phyloP scores from a whole-genome alignment of 1,140 invertebrate species.

The Homalodisca vitripennis region DNA sequence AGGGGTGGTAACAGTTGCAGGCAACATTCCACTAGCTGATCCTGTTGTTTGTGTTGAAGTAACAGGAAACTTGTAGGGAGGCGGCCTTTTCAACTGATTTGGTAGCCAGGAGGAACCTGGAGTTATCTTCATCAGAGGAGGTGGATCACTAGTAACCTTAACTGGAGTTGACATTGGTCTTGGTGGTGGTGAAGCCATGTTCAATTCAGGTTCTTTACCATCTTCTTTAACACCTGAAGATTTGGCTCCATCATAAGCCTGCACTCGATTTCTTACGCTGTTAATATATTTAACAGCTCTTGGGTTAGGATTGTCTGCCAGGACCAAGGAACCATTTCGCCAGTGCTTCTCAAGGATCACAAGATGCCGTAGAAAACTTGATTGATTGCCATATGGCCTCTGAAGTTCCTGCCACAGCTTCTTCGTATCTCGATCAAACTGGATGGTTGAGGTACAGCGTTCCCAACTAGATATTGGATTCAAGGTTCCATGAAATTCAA shows the following conservation, averaged over 20 bases:
- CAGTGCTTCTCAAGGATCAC: slow-evolving; percentile 76
- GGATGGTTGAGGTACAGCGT: slow-evolving; percentile 71
- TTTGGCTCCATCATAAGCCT: slow-evolving; percentile 63
- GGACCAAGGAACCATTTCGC: slow-evolving; percentile 67
- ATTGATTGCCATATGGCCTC: slow-evolving; percentile 80
- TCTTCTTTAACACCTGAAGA: neutral
- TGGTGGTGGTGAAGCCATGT: neutral
- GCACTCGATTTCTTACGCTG: slow-evolving; percentile 72
- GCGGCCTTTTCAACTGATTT: neutral
- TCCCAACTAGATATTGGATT: slow-evolving; percentile 57
- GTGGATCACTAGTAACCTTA: neutral
- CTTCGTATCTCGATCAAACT: slow-evolving; percentile 79
- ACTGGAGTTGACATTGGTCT: slow-evolving; percentile 17
- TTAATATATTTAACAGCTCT: slow-evolving; percentile 74
- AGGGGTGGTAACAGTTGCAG: too few relatives aligned
- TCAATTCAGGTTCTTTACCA: neutral
- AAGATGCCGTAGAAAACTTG: slow-evolving; percentile 76
- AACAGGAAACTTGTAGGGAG: neutral
- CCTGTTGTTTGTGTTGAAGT: neutral
- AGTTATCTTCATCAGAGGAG: slow-evolving; percentile 24
- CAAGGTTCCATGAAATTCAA: slow-evolving; percentile 55
- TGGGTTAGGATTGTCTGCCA: slow-evolving; percentile 67
- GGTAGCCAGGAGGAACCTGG: neutral
- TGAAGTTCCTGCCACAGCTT: slow-evolving; percentile 76
- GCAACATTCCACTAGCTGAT: neutral